These are phyloP conservation scores for Drosophila athabasca DNA, from an alignment of 1,140 invertebrate species.

Conservation along the genomic window DNA sequence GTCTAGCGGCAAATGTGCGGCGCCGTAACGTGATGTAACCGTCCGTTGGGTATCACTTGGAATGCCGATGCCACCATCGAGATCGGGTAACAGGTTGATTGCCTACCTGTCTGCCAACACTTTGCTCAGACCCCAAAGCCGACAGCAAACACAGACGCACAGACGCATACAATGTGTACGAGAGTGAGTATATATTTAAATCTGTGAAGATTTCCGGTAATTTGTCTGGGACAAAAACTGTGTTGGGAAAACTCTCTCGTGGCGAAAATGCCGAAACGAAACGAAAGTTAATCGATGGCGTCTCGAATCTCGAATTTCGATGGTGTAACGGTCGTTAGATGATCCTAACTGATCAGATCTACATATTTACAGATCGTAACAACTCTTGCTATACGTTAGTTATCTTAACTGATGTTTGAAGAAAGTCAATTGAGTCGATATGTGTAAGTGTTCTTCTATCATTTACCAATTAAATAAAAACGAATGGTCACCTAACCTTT, in stretches of 20 bases:
- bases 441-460: no score
- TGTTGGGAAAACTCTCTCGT: not conserved
- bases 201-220: conserved; percentile 61
- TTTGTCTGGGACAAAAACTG: conserved; percentile 11
- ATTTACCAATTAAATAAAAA: no score
- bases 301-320: no score
- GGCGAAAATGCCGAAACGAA: not conserved
- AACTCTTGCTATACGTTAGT: no score
- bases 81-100: conserved; percentile 49
- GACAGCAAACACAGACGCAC: conserved; percentile 20
- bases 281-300: no score
- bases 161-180: conserved; percentile 1
- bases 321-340: no score
- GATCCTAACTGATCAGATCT: no score
- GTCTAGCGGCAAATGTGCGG: conserved; percentile 4
- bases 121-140: conserved; percentile 42
- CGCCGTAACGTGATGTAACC: conserved; percentile 59
- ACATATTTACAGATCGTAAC: no score
- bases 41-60: conserved; percentile 14
- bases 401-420: no score
- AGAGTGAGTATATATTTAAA: conserved; percentile 42
- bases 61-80: conserved; percentile 40
- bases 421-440: no score
- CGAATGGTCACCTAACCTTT: conserved; percentile 31
- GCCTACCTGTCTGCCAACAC: conserved; percentile 31